Evolutionary conservation across 2,797 vertebrate genomes (phyloP), one percentile per base, ranked within the genome.

Genomic region (Eleutherodactylus coqui): DNA sequence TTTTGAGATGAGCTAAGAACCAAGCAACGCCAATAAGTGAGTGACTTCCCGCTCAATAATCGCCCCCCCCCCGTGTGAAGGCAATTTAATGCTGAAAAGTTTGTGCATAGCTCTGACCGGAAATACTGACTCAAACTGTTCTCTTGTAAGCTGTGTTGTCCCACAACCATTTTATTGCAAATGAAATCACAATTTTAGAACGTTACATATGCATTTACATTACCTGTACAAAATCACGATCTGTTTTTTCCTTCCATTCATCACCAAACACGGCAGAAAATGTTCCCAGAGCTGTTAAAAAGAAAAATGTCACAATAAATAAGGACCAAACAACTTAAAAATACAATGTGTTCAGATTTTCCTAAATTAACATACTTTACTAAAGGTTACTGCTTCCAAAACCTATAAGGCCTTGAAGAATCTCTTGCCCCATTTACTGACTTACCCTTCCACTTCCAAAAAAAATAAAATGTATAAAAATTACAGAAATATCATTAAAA

Each of bases 211-310:
- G 16, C 34, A 8, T 38, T 14, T 75, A 81, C 79, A 89, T 96
- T 96, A 99, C 98, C 97, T 97, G 97, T 92, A 97, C 92, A 92
- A 99, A 99, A 95, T 99, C 97, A 93, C 98, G 96, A 90, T 96
- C 97, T 36, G 97, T 98, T 95, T 97, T 99, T 94, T 98, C 97
- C 92, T 97, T 98, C 98, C 98, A 99, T 94, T 99, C 98, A 89
- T 92, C 94, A 92, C 98, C 98, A 93, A 99, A 99, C 62, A 99
- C 97, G 92, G 94, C 95, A 87, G 97, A 99, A 95, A 99, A 99
- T 89, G 96, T 98, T 93, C 97, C 98, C 93, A 99, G 96, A 89
- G 97, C 98, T 99, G 91, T 34, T 86, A 93, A 92, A 89, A 16
- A 55, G 32, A 69, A 69, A 53, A 2, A 53, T 21, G 36, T 2